Conservation (phyloP, 2,888 invertebrate species). For the Machimus rusticus region DNA sequence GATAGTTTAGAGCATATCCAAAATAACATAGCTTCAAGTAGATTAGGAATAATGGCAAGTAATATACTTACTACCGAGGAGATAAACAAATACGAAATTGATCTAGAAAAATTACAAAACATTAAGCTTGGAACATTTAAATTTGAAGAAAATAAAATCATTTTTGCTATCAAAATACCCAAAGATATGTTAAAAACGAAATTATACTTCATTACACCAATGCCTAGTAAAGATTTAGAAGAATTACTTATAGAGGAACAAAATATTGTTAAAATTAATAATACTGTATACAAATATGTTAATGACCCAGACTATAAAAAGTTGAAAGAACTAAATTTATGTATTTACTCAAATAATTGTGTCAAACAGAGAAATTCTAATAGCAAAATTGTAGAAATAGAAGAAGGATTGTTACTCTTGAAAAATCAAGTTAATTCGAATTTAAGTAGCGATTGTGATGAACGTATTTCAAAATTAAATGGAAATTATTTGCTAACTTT, state of each 20-base stretch:
- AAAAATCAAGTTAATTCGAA: background rate
- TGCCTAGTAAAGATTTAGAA: background rate
- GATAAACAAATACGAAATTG: conserved; percentile 28
- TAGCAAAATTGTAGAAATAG: background rate
- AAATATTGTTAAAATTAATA: background rate
- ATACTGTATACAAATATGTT: background rate
- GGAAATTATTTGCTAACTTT: conserved; percentile 3
- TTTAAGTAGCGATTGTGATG: background rate
- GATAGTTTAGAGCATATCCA: conserved; percentile 33
- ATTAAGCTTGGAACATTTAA: conserved; percentile 37
- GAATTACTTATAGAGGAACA: background rate
- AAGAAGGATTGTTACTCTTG: background rate
- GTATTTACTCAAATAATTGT: background rate
- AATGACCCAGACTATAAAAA: background rate
- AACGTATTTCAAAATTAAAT: background rate
- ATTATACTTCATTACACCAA: background rate
- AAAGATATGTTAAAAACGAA: conserved; percentile 11
- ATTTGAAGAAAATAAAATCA: conserved; percentile 37
- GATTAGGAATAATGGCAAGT: conserved; percentile 34
- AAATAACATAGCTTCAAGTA: conserved; percentile 32
- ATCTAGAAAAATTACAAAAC: conserved; percentile 29
- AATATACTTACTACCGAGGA: conserved; percentile 41
- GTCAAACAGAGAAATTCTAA: background rate
- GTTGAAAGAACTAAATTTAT: background rate
- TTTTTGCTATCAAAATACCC: conserved; percentile 37